Conservation (phyloP, 2,113 vertebrate genomes). For the Sinocyclocheilus rhinocerous region DNA sequence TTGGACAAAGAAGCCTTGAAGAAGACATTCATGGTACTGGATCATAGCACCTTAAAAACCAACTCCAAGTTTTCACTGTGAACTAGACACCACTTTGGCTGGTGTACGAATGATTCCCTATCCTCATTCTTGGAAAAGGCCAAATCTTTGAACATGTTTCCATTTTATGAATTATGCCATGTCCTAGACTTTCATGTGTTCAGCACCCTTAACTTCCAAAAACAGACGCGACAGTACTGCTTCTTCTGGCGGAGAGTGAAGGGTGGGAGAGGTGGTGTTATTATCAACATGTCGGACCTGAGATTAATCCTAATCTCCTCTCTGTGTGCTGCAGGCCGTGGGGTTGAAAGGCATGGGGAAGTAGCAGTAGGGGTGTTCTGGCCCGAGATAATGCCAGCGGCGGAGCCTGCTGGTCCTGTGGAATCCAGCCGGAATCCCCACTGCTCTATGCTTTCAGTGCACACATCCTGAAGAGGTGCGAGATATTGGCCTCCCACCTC, state of each 20-base stretch:
- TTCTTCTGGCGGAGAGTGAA: not conserved
- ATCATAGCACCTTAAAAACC: too few relatives aligned
- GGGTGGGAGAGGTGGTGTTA: conserved; percentile 58
- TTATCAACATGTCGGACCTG: conserved; percentile 69
- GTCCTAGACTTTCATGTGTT: conserved; percentile 44
- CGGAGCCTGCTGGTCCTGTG: conserved; percentile 61
- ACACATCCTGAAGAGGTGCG: conserved; percentile 57
- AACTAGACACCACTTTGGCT: conserved; percentile 32
- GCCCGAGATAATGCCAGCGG: conserved; percentile 61
- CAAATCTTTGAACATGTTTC: conserved; percentile 49
- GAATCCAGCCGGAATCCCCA: conserved; percentile 54
- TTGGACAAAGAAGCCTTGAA: too few relatives aligned
- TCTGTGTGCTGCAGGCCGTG: conserved; percentile 65
- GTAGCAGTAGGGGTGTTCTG: conserved; percentile 64
- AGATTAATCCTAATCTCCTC: conserved; percentile 71
- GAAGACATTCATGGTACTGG: too few relatives aligned
- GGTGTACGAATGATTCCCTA: conserved; percentile 49
- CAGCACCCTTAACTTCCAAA: conserved; percentile 29
- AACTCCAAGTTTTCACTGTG: not conserved
- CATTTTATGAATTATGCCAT: conserved; percentile 31
- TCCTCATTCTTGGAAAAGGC: conserved; percentile 28
- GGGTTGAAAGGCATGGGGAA: conserved; percentile 69
- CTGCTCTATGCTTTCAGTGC: conserved; percentile 53
- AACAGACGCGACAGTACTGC: not conserved
- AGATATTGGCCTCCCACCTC: conserved; percentile 54